Conservation (phyloP, 1,140 invertebrate genomes). For the Radopholus similis region DNA sequence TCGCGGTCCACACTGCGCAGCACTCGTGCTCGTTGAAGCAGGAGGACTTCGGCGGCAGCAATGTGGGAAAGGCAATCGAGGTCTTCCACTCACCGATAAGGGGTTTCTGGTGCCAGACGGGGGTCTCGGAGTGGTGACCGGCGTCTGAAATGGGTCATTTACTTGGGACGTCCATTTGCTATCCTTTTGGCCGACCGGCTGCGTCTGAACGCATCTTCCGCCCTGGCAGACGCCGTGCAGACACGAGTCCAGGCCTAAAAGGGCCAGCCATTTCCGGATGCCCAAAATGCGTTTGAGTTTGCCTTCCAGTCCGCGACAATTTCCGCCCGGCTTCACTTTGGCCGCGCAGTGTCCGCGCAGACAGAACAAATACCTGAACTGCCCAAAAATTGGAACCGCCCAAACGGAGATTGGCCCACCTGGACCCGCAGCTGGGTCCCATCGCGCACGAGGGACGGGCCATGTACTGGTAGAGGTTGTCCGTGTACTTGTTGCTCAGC, state of each 20-base stretch:
- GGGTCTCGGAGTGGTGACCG: neutral
- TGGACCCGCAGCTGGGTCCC: constrained; percentile 75
- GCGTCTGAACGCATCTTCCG: constrained; percentile 16
- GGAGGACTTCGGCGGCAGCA: constrained; percentile 6
- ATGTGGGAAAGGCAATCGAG: too few species aligned
- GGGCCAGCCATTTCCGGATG: too few species aligned
- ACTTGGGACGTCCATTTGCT: neutral
- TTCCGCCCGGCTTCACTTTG: too few species aligned
- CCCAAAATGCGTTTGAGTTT: too few species aligned
- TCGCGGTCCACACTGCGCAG: constrained; percentile 37
- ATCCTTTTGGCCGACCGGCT: neutral
- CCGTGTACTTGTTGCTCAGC: constrained; percentile 58
- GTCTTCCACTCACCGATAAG: neutral
- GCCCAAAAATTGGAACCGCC: too few species aligned
- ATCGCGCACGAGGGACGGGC: constrained; percentile 66
- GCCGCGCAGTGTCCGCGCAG: too few species aligned
- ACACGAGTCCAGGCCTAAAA: too few species aligned
- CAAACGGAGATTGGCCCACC: too few species aligned
- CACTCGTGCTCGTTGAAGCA: constrained; percentile 50
- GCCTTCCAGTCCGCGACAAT: too few species aligned
- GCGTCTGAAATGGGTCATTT: neutral
- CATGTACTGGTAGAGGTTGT: constrained; percentile 53
- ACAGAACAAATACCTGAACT: too few species aligned
- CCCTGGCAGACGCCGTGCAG: constrained; percentile 8
- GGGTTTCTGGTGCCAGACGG: neutral